Conservation (phyloP, 2,888 invertebrate genomes). For the Scelioninae gen. 1 region DNA sequence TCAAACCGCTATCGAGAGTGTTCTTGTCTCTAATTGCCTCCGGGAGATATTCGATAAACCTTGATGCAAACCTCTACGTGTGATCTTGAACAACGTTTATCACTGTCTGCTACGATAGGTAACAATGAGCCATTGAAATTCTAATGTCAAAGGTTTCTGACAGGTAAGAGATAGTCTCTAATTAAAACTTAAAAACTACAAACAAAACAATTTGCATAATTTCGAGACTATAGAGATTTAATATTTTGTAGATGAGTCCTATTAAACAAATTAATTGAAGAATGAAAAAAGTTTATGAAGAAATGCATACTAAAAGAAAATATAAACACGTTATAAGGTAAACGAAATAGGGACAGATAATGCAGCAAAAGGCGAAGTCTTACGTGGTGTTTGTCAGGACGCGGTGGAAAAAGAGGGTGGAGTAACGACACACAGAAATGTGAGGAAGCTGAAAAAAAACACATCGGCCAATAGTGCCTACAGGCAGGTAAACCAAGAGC, state of each 20-base stretch:
- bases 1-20: slow-evolving; percentile 68
- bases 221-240: background rate
- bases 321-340: slow-evolving; percentile 75
- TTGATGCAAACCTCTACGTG: slow-evolving; percentile 42
- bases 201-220: background rate
- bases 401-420: slow-evolving; percentile 58
- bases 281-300: slow-evolving; percentile 79
- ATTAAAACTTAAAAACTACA: background rate
- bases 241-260: too few relatives aligned
- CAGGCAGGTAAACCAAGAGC: slow-evolving; percentile 81
- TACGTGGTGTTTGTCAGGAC: slow-evolving; percentile 46
- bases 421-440: slow-evolving; percentile 60
- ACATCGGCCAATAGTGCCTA: slow-evolving; percentile 82
- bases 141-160: slow-evolving; percentile 12
- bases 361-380: slow-evolving; percentile 71
- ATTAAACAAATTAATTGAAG: slow-evolving; percentile 71
- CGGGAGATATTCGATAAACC: slow-evolving; percentile 68
- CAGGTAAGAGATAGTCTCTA: background rate
- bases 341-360: slow-evolving; percentile 65
- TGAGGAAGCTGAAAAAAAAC: slow-evolving; percentile 77
- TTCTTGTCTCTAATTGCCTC: slow-evolving; percentile 74
- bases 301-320: slow-evolving; percentile 79
- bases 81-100: slow-evolving; percentile 51
- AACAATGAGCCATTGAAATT: slow-evolving; percentile 22
- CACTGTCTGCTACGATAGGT: slow-evolving; percentile 6